These are phyloP conservation scores for Papilio gigon DNA, from an alignment of 2,888 invertebrate species.

Conservation along the genomic window DNA sequence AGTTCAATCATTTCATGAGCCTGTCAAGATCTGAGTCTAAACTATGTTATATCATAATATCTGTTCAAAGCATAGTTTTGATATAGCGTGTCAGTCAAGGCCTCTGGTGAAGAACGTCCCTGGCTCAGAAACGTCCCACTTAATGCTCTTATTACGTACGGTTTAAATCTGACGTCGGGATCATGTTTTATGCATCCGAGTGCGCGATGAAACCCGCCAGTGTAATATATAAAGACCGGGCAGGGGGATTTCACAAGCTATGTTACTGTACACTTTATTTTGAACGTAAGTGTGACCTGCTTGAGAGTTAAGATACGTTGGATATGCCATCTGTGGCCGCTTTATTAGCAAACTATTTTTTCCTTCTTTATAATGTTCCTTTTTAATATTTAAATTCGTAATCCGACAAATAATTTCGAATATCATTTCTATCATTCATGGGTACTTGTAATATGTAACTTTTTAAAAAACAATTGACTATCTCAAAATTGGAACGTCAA, in stretches of 20 bases:
- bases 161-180: constrained; percentile 80
- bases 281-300: constrained; percentile 31
- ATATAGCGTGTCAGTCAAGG: background rate
- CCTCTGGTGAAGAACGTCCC: constrained; percentile 49
- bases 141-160: constrained; percentile 80
- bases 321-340: constrained; percentile 6
- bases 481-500: background rate
- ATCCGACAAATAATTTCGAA: too few species aligned
- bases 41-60: too few species aligned
- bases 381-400: too few species aligned
- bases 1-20: too few species aligned
- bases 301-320: constrained; percentile 16
- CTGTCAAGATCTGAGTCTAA: too few species aligned
- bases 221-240: constrained; percentile 73
- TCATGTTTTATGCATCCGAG: constrained; percentile 82
- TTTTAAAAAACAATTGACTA: background rate
- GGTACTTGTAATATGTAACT: too few species aligned
- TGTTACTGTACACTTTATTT: constrained; percentile 47
- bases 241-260: constrained; percentile 73
- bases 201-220: constrained; percentile 75
- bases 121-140: constrained; percentile 61
- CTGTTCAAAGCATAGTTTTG: background rate
- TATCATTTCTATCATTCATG: too few species aligned
- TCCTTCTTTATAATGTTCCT: background rate
- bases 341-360: background rate